These are phyloP conservation scores for Todus mexicanus DNA, from an alignment of 2,797 vertebrate genomes.

Conservation along the genomic window DNA sequence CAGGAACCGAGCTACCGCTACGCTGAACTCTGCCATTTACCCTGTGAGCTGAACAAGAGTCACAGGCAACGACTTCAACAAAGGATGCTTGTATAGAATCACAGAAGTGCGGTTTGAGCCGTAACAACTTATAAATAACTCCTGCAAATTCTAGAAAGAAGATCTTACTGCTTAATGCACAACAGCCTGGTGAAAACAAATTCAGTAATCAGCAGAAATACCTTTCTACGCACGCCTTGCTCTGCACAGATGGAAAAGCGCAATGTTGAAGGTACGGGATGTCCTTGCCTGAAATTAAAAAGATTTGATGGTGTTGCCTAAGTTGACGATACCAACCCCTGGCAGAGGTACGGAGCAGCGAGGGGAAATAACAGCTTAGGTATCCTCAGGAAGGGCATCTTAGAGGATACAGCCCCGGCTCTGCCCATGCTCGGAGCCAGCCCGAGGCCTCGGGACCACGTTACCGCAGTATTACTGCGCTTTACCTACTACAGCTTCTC, in stretches of 20 bases:
- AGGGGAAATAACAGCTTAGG: not conserved
- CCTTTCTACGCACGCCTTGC: not conserved
- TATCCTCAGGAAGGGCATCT: not conserved
- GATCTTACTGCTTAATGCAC: not conserved
- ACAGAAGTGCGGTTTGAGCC: not conserved
- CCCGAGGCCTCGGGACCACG: fast-evolving
- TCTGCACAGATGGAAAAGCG: not conserved
- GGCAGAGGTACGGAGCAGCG: not conserved
- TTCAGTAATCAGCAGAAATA: not conserved
- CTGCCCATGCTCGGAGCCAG: not conserved
- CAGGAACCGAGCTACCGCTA: not conserved
- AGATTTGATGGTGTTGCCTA: not conserved
- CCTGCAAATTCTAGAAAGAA: not conserved
- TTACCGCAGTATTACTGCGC: not conserved
- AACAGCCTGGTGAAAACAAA: not conserved
- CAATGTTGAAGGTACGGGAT: not conserved
- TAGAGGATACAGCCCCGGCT: not conserved
- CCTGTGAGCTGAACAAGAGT: not conserved
- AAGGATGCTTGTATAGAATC: conserved; percentile 6
- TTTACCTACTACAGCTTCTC: not conserved
- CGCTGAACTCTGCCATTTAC: conserved; percentile 54
- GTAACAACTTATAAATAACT: not conserved
- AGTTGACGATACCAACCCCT: not conserved
- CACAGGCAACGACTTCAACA: conserved; percentile 1
- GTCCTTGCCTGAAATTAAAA: not conserved